Conservation (phyloP, 2,888 invertebrate genomes). For the Sturmia bella region DNA sequence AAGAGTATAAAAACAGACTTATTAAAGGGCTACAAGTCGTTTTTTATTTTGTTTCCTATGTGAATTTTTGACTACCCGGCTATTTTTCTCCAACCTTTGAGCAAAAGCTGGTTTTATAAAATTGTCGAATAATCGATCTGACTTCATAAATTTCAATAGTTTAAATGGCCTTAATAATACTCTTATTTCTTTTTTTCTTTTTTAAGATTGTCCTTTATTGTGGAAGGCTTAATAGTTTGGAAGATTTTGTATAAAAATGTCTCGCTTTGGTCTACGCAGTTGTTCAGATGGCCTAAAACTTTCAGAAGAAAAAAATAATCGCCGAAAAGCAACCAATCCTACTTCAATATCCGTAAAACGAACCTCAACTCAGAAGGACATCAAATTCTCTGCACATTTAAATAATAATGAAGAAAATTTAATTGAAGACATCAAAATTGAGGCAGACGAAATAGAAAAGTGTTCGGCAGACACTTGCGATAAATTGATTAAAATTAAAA, state of each 20-base stretch:
- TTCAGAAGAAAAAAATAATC: constrained; percentile 73
- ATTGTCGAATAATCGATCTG: too few species aligned
- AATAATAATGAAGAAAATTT: constrained; percentile 56
- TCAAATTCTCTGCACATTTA: constrained; percentile 30
- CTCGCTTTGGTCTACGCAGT: constrained; percentile 77
- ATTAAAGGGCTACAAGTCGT: too few species aligned
- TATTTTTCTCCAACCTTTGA: too few species aligned
- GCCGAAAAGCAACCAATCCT: constrained; percentile 67
- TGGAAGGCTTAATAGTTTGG: background rate
- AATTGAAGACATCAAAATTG: constrained; percentile 66
- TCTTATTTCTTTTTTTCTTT: background rate
- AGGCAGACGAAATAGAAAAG: constrained; percentile 67
- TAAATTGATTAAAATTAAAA: constrained; percentile 55
- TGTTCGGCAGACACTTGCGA: constrained; percentile 49
- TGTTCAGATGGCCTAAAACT: constrained; percentile 76
- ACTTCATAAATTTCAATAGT: too few species aligned
- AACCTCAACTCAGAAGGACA: constrained; percentile 62
- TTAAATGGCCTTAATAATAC: background rate
- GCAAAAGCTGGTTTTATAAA: too few species aligned
- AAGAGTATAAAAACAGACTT: too few species aligned
- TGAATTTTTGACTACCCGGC: too few species aligned
- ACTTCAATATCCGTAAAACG: constrained; percentile 64
- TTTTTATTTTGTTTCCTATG: too few species aligned
- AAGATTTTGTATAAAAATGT: constrained; percentile 72
- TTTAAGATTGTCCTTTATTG: constrained; percentile 27